Conservation (phyloP, 2,888 invertebrate species). For the Danaus chrysippus region DNA sequence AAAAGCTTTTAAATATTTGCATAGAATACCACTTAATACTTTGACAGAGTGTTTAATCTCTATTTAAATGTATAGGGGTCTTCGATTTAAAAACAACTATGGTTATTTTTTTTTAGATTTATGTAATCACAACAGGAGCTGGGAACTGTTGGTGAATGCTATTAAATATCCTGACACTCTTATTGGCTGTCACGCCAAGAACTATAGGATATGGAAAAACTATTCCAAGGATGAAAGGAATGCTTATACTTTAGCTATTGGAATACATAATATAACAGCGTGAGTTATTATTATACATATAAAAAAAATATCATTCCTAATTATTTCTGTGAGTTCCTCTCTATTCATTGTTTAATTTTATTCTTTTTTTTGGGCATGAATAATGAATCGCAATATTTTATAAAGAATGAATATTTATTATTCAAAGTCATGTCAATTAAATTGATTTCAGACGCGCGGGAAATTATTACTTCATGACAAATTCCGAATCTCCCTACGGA, state of each 20-base stretch:
- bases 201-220: slow-evolving; percentile 58
- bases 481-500: slow-evolving; percentile 52
- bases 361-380: too few species aligned
- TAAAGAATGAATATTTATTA: too few species aligned
- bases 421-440: slow-evolving; percentile 1
- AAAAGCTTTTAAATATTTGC: slow-evolving; percentile 2
- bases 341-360: too few species aligned
- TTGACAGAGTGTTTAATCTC: background rate
- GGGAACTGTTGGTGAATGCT: slow-evolving; percentile 54
- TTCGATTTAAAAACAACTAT: background rate
- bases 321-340: background rate
- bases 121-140: slow-evolving; percentile 62
- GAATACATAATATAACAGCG: slow-evolving; percentile 41
- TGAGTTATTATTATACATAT: slow-evolving; percentile 42
- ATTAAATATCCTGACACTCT: slow-evolving; percentile 51
- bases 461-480: slow-evolving; percentile 59
- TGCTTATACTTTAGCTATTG: slow-evolving; percentile 48
- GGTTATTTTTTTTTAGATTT: slow-evolving; percentile 48
- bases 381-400: too few species aligned
- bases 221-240: slow-evolving; percentile 43
- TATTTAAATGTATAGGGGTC: background rate
- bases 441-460: slow-evolving; percentile 44
- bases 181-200: slow-evolving; percentile 54
- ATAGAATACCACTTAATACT: background rate
- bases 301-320: background rate